phyloP scores from a whole-genome alignment of 2,113 vertebrate species.

The Trematomus loennbergii region DNA sequence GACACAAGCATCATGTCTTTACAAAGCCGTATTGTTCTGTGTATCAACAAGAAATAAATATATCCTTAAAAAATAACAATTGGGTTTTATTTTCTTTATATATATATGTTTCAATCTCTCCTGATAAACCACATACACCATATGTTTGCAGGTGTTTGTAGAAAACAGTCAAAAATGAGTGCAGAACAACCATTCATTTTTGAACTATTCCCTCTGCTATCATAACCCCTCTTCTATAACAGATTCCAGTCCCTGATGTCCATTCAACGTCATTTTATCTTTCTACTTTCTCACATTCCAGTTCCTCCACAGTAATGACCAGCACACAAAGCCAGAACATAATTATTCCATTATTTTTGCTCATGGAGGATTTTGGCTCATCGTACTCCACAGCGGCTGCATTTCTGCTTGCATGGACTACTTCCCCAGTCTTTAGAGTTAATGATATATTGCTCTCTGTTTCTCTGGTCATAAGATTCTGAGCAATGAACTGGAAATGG shows the following conservation, averaged over 20 bases:
- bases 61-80: too few species aligned
- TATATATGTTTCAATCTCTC: too few species aligned
- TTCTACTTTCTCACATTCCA: conserved; percentile 29
- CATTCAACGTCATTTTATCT: conserved; percentile 36
- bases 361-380: conserved; percentile 36
- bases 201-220: neutral
- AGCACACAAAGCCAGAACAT: conserved; percentile 32
- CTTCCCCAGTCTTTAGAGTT: conserved; percentile 37
- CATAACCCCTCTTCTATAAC: conserved; percentile 8
- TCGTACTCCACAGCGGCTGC: conserved; percentile 29
- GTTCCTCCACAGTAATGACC: conserved; percentile 43
- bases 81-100: too few species aligned
- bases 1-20: too few species aligned
- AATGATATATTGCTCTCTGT: conserved; percentile 28
- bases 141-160: neutral
- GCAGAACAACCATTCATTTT: neutral
- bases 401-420: conserved; percentile 37
- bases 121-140: neutral
- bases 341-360: conserved; percentile 57
- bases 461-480: conserved; percentile 27
- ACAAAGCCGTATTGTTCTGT: too few species aligned
- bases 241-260: conserved; percentile 5
- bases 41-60: too few species aligned
- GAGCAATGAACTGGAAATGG: conserved; percentile 20
- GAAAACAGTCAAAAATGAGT: neutral